Percentiles rank a stretch among this genome's conserved stretches.
These are phyloP conservation scores for Enteromius fasciolatus DNA, from an alignment of 2,797 vertebrate species.

Conservation along the genomic window DNA sequence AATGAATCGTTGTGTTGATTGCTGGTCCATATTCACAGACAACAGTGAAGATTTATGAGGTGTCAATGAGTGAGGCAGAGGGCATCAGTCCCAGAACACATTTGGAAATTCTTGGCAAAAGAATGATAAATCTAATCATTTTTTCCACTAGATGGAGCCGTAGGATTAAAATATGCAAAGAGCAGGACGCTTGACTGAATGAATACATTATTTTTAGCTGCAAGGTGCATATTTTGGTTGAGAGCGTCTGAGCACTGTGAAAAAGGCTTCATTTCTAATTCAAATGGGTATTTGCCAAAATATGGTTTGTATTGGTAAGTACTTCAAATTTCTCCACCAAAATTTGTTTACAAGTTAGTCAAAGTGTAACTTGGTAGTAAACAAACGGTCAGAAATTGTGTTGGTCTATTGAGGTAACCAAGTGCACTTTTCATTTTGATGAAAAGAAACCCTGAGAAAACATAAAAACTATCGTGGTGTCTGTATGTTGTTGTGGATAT, in stretches of 20 bases:
- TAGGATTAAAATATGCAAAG: not conserved
- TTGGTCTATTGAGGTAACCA: not conserved
- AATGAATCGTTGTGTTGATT: not conserved
- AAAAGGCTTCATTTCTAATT: not conserved
- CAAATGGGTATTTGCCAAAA: not conserved
- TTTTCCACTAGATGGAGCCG: constrained; percentile 3
- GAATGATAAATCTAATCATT: not conserved
- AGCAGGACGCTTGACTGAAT: not conserved
- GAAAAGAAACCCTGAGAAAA: not conserved
- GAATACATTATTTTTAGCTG: not conserved
- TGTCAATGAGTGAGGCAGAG: not conserved
- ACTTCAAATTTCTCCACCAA: not conserved
- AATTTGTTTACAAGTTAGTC: not conserved
- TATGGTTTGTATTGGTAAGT: not conserved
- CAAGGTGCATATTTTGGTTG: not conserved
- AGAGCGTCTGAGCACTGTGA: not conserved
- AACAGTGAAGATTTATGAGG: not conserved
- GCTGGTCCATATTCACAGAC: not conserved
- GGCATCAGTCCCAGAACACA: not conserved
- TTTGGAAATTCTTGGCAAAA: not conserved
- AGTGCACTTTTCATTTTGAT: not conserved
- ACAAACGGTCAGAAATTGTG: not conserved
- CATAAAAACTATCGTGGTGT: not conserved
- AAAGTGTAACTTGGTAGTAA: not conserved
- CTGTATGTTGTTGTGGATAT: not conserved